Conservation (phyloP, 2,797 vertebrate species). For the Sebastes trivittatus region DNA sequence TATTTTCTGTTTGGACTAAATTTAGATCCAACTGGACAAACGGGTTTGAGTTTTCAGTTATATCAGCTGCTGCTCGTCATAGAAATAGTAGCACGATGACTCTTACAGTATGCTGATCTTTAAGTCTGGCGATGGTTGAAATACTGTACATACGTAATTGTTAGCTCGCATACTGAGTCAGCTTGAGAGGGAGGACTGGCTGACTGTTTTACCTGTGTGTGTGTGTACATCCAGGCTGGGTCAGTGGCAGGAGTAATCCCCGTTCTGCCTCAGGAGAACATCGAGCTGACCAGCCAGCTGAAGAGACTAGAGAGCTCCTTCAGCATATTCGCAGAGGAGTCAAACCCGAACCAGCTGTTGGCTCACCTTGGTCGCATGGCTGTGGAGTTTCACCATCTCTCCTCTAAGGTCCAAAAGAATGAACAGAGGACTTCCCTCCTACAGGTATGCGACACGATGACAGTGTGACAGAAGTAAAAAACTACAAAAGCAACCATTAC, state of each 20-base stretch:
- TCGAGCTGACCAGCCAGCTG: slow-evolving; percentile 90
- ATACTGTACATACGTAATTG: background rate
- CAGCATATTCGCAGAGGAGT: slow-evolving; percentile 93
- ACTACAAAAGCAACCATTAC: background rate
- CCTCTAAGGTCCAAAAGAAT: slow-evolving; percentile 97
- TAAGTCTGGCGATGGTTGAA: slow-evolving; percentile 5
- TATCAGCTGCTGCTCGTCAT: slow-evolving; percentile 10
- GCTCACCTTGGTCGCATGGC: slow-evolving; percentile 96
- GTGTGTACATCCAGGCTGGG: slow-evolving; percentile 57
- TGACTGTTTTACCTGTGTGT: slow-evolving; percentile 40
- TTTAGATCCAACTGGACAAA: slow-evolving; percentile 35
- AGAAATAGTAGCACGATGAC: slow-evolving; percentile 11
- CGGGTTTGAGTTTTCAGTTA: slow-evolving; percentile 35
- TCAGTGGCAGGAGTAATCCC: slow-evolving; percentile 71
- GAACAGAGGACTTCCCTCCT: slow-evolving; percentile 94
- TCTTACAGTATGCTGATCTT: background rate
- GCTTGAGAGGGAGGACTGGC: slow-evolving; percentile 4
- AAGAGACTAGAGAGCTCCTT: slow-evolving; percentile 94
- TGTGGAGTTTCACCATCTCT: slow-evolving; percentile 96
- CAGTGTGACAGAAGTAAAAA: background rate
- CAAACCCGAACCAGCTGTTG: slow-evolving; percentile 93
- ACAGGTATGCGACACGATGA: slow-evolving; percentile 81
- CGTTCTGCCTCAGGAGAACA: slow-evolving; percentile 84
- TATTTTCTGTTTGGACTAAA: background rate
- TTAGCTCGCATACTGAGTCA: slow-evolving; percentile 8